A percentile compares a stretch with the other conserved stretches of the same genome.
These are phyloP conservation scores for Cheilosia urbana DNA, from an alignment of 2,888 invertebrate genomes.

Conservation along the genomic window DNA sequence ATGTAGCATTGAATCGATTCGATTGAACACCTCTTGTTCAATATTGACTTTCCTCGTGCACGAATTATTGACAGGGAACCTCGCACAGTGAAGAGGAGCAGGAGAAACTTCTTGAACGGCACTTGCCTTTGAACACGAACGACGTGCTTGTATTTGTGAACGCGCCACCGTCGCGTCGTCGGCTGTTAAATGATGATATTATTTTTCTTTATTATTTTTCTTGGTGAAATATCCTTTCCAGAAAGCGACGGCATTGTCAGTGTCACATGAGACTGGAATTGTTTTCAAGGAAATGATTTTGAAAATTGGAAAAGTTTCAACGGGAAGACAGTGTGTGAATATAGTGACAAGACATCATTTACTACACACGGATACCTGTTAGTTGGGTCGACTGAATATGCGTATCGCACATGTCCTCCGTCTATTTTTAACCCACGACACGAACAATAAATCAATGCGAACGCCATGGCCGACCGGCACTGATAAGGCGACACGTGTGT, in stretches of 20 bases:
- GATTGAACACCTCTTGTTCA: conserved; percentile 35
- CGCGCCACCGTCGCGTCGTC: conserved; percentile 9
- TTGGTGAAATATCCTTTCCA: conserved; percentile 15
- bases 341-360: conserved; percentile 10
- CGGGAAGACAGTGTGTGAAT: conserved; percentile 7
- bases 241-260: background rate
- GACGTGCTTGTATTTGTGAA: conserved; percentile 13
- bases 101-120: no score
- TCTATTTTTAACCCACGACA: conserved; percentile 11
- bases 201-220: background rate
- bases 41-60: conserved; percentile 46
- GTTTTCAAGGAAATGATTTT: conserved; percentile 31
- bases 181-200: conserved; percentile 22
- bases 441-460: conserved; percentile 17
- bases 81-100: background rate
- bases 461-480: background rate
- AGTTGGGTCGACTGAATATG: conserved; percentile 8
- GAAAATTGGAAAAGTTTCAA: conserved; percentile 48
- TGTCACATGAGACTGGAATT: conserved; percentile 1
- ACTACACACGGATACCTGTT: background rate
- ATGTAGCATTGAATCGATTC: conserved; percentile 18
- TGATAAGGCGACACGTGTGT: background rate
- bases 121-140: background rate
- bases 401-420: background rate
- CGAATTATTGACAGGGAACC: conserved; percentile 22